phyloP scores from a whole-genome alignment of 2,888 invertebrate genomes.

The Dicranocentrus wangi region DNA sequence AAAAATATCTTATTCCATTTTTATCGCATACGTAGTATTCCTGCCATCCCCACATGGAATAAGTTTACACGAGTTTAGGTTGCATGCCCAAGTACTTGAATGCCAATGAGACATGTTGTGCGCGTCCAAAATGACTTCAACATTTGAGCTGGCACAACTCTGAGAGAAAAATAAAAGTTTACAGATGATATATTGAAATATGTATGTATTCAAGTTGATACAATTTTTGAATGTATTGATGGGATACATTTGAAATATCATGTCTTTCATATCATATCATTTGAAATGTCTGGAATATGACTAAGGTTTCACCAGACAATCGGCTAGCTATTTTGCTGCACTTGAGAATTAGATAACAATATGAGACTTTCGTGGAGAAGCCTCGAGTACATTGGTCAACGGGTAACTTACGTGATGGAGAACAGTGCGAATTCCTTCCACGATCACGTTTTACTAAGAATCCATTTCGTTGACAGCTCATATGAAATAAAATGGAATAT shows the following conservation, averaged over 20 bases:
- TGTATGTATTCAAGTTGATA: not conserved
- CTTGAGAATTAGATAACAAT: too few species aligned
- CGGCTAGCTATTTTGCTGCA: too few species aligned
- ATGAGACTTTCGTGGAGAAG: too few species aligned
- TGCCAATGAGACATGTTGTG: constrained; percentile 9
- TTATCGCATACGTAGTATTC: constrained; percentile 14
- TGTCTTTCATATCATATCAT: not conserved
- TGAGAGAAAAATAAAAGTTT: too few species aligned
- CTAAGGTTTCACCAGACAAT: not conserved
- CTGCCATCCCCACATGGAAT: constrained; percentile 8
- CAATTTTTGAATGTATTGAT: not conserved
- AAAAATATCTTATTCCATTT: constrained; percentile 38
- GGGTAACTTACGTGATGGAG: too few species aligned
- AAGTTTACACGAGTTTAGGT: not conserved
- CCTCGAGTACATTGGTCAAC: too few species aligned
- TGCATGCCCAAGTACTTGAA: not conserved
- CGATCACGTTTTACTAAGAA: not conserved
- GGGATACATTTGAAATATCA: not conserved
- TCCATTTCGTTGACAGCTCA: not conserved
- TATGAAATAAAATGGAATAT: not conserved
- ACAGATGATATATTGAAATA: too few species aligned
- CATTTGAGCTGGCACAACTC: not conserved
- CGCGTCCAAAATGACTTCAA: not conserved
- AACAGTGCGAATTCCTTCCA: not conserved
- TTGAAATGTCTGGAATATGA: not conserved